Base-by-base conservation (phyloP, 2,888 invertebrate species). In the Vesta saturnalis region DNA sequence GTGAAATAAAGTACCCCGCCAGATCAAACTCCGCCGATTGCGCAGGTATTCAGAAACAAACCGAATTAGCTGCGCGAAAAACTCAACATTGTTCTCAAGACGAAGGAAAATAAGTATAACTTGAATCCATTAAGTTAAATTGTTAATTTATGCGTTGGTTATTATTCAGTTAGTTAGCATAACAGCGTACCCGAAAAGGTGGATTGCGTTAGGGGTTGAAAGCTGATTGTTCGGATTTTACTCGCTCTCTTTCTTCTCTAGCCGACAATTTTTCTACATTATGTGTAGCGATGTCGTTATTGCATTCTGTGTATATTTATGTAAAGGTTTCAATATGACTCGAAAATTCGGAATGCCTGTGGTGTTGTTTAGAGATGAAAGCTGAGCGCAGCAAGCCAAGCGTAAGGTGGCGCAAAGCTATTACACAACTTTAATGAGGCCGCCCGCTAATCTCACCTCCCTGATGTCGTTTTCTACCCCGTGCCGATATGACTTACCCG, bases 391-490 rank as follows among this genome's bases (percentile, higher is more conserved):
- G 75, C 76, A 79, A 79, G 78, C 78, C 77, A 77, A 78, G 79
- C 80, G 78, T 77, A 76, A 80, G 80, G 81, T 80, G 79, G 79
- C 78, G 80, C 79, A 80, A 83, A 82, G 79, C 82, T 80, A 83
- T 83, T 83, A 82, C 82, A 81, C 80, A 83, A 83, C 82, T 83
- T 83, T 82, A 83, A 82, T 82, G 83, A 83, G 79, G 77, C 78
- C 80, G 77, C 77, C 80, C 80, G 80, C 81, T 79, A 79, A 80
- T 81, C 80, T 79, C 77, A 77, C 79, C 79, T 78, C 77, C 73
- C 72, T 70, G 65, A 68, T 73, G 69, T 72, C 71, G 69, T 73
- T 72, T 73, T 64, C 72, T 69, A 70, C 70, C 74, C 72, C 70
- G 66, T 60, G 56, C 63, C 68, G 68, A 68, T 71, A 71, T 71